A percentile compares a stretch with the other conserved stretches of the same genome.
These are phyloP conservation scores for Pelecanoides urinatrix DNA, from an alignment of 2,113 vertebrate species.

Conservation along the genomic window DNA sequence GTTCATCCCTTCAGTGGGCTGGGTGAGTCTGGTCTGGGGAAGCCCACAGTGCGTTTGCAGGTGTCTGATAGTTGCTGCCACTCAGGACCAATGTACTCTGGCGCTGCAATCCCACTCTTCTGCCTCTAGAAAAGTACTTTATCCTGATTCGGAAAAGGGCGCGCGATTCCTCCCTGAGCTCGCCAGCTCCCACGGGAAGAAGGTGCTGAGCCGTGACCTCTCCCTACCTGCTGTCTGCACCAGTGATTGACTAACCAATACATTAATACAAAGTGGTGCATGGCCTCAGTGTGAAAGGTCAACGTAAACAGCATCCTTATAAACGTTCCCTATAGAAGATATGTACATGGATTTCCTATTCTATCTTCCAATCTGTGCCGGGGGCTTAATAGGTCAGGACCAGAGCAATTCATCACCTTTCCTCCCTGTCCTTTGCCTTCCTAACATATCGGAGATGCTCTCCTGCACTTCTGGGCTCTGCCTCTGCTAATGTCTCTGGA, in stretches of 20 bases:
- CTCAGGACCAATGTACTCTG: background rate
- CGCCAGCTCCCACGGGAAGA: background rate
- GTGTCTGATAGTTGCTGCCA: background rate
- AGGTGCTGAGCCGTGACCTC: background rate
- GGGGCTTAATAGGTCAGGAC: constrained; percentile 8
- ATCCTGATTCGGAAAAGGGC: background rate
- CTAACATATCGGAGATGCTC: background rate
- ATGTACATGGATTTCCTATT: background rate
- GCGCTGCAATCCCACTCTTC: background rate
- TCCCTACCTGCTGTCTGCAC: background rate
- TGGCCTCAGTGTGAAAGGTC: background rate
- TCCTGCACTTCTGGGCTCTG: background rate
- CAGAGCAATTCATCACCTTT: constrained; percentile 3
- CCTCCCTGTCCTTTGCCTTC: background rate
- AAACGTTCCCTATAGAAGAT: constrained; percentile 15
- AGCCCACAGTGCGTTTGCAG: background rate
- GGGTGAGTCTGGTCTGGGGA: background rate
- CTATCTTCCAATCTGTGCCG: background rate
- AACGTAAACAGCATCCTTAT: background rate
- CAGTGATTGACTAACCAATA: background rate
- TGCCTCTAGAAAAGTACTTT: background rate
- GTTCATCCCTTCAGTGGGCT: background rate
- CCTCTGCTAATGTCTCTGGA: constrained; percentile 18
- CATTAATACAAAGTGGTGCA: background rate
- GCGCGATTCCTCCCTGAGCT: background rate